Conservation (phyloP, 1,140 invertebrate genomes). For the Scaptodrosophila lebanonensis region DNA sequence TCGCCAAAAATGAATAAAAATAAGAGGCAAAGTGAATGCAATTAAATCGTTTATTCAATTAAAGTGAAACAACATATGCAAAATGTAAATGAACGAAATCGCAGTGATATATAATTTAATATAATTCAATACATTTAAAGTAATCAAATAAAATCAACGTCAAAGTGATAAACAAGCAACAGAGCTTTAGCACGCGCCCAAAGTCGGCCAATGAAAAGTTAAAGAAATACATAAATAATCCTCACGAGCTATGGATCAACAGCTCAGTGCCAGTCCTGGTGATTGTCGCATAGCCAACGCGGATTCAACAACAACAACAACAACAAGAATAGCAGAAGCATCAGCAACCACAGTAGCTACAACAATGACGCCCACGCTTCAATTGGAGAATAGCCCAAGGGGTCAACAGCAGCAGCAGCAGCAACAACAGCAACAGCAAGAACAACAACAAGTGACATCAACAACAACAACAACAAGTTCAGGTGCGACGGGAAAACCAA, state of each 20-base stretch:
- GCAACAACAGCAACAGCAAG: slow-evolving; percentile 19
- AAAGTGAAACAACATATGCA: no score
- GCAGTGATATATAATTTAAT: no score
- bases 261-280: slow-evolving; percentile 58
- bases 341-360: no score
- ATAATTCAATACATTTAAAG: no score
- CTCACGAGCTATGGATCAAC: slow-evolving; percentile 49
- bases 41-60: no score
- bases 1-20: no score
- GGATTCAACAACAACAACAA: slow-evolving; percentile 39
- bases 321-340: no score
- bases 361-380: slow-evolving; percentile 53
- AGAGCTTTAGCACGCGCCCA: no score
- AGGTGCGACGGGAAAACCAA: slow-evolving; percentile 23
- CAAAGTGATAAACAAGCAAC: no score
- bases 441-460: slow-evolving; percentile 15
- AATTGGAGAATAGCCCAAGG: slow-evolving; percentile 37
- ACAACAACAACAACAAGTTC: slow-evolving; percentile 8
- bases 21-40: no score
- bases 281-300: slow-evolving; percentile 59
- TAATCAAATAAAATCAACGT: no score
- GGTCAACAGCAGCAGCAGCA: slow-evolving; percentile 35
- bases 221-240: neutral
- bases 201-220: neutral
- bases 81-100: no score